These are phyloP conservation scores for Hedychridium roseum DNA, from an alignment of 2,888 invertebrate genomes.

Conservation along the genomic window DNA sequence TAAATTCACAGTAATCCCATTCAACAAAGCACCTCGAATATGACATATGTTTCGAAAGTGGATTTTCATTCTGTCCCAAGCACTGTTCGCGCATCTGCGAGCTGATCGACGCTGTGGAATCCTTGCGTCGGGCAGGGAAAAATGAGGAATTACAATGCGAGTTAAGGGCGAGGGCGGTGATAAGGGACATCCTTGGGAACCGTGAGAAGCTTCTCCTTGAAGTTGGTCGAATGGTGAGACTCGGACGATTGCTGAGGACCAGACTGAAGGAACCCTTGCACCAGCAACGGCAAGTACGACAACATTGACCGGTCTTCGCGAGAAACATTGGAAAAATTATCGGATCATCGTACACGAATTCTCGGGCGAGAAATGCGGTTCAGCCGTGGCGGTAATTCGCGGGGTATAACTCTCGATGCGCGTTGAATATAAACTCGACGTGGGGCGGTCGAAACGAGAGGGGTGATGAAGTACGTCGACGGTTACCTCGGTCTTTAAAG, in stretches of 20 bases:
- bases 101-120: slow-evolving; percentile 67
- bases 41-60: no score
- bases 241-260: slow-evolving; percentile 74
- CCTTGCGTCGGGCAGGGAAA: slow-evolving; percentile 30
- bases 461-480: slow-evolving; percentile 18
- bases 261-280: slow-evolving; percentile 72
- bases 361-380: no score
- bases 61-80: no score
- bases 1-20: no score
- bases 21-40: no score
- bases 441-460: slow-evolving; percentile 14
- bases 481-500: slow-evolving; percentile 34
- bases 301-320: not conserved
- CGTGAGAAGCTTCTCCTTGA: slow-evolving; percentile 74
- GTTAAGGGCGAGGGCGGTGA: slow-evolving; percentile 35
- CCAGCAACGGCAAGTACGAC: slow-evolving; percentile 50
- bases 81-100: slow-evolving; percentile 72
- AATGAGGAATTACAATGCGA: slow-evolving; percentile 24
- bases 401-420: slow-evolving; percentile 1
- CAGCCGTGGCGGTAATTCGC: no score
- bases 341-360: not conserved
- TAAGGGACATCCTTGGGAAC: slow-evolving; percentile 67
- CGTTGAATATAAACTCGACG: slow-evolving; percentile 10
- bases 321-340: not conserved
- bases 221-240: slow-evolving; percentile 76